Percentiles rank a stretch among this genome's conserved stretches.
Evolutionary conservation across 2,888 invertebrate species (phyloP).

Genomic region (Micropterix aruncella): DNA sequence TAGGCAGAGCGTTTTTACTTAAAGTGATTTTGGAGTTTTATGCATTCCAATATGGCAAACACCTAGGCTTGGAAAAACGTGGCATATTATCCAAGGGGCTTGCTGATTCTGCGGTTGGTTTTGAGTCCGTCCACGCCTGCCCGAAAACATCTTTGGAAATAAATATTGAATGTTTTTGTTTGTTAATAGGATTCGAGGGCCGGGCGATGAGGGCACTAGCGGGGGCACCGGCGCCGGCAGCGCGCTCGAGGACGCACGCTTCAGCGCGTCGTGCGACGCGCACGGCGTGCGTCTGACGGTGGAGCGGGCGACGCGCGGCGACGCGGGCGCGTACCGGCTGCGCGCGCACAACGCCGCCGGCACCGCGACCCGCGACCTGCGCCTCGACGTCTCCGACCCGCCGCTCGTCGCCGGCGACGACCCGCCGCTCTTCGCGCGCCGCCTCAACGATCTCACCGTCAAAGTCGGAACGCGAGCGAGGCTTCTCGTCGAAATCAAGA

Average conservation of each 20-base stretch:
- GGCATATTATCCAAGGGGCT: too few species aligned
- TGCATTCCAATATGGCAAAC: too few species aligned
- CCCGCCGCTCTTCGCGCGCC: constrained; percentile 70
- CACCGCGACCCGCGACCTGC: constrained; percentile 38
- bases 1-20: too few species aligned
- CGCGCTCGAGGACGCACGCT: constrained; percentile 52
- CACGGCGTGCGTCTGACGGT: constrained; percentile 62
- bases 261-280: constrained; percentile 41
- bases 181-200: constrained; percentile 32
- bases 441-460: constrained; percentile 74
- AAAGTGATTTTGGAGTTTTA: too few species aligned
- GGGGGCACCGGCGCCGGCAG: constrained; percentile 42
- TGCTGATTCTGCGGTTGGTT: too few species aligned
- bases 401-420: constrained; percentile 46
- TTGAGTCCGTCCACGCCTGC: too few species aligned
- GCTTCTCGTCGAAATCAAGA: constrained; percentile 72
- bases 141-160: too few species aligned
- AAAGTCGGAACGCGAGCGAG: constrained; percentile 82
- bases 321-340: constrained; percentile 63
- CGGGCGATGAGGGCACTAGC: constrained; percentile 17
- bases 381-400: constrained; percentile 40
- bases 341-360: constrained; percentile 46
- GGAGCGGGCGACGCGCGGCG: constrained; percentile 55
- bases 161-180: not conserved
- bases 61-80: too few species aligned